Evolutionary conservation across 2,113 vertebrate species (phyloP).

Genomic region (Alectura lathami): DNA sequence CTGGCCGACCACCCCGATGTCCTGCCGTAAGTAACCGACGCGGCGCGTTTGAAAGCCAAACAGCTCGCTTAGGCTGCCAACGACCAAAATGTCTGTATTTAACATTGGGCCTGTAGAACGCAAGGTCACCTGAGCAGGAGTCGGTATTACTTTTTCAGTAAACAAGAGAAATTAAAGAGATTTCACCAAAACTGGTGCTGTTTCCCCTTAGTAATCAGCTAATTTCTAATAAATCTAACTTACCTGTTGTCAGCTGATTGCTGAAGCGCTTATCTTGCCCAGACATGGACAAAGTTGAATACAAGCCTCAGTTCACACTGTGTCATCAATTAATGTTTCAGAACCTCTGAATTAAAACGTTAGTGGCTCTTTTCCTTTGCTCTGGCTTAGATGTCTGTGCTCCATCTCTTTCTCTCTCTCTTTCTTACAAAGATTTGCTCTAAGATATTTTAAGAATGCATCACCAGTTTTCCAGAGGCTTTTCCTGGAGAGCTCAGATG

Average conservation of each 20-base stretch:
- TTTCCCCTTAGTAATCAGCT: background rate
- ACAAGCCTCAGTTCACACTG: background rate
- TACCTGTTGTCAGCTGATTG: background rate
- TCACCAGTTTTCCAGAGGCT: slow-evolving; percentile 96
- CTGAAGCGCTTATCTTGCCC: background rate
- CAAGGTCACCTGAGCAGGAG: fast-evolving
- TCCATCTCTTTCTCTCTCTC: background rate
- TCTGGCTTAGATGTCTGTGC: background rate
- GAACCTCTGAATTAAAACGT: background rate
- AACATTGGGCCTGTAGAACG: background rate
- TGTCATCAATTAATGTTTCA: fast-evolving
- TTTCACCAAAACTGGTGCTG: background rate
- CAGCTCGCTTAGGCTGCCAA: background rate
- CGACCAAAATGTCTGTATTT: background rate
- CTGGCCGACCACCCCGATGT: slow-evolving; percentile 87
- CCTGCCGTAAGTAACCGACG: slow-evolving; percentile 89
- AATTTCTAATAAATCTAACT: background rate
- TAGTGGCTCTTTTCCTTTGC: background rate
- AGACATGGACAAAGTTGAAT: background rate
- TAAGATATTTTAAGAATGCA: slow-evolving; percentile 88
- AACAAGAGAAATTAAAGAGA: background rate
- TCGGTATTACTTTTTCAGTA: background rate
- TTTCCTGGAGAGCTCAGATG: slow-evolving; percentile 91
- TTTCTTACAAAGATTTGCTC: slow-evolving; percentile 84
- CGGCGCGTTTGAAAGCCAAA: background rate